Base-by-base conservation (phyloP, 2,113 vertebrate genomes). In the Sapayoa aenigma region DNA sequence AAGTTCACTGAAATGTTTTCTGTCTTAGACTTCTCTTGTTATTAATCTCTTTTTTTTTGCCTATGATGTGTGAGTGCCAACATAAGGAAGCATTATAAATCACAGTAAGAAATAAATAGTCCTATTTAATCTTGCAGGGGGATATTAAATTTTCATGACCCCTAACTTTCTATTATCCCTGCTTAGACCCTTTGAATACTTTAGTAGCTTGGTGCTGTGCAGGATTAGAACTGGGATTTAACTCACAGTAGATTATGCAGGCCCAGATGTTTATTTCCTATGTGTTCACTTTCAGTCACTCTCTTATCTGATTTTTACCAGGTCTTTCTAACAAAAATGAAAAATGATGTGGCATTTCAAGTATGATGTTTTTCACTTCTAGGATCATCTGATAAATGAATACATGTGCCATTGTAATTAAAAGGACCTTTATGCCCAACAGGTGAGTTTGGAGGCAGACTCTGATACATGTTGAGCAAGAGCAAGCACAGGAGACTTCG, bases 21-120 rank as follows among this genome's bases (percentile, higher is more conserved):
- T 81, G 35, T 75, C 28, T 86, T 52, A 83, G 30, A 69, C 12
- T 66, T 85, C 9, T 79, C 5, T 69, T 68, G 42, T 33, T 89
- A 76, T 33, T 79, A 55, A 72, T 78, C 4, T 76, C 13, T 52
- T 60, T 4, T 2, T 8, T 55, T 46, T 23, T 39, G 1, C 11
- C 15, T 71, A 5, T 81, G 39, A 63, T 50, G 5, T 63, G 46
- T 86, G 68, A 73, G 23, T 71, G 72, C 9, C 59, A 90, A 47
- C 39, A 41, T 31, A 63, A 76, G 14, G 39, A 21, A 90, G 2
- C 56, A 41, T 22, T 80, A 58, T 80, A 86, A 94, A 90, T 79
- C 85, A 84, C n/a, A 59, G 55, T 47, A 55, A 71, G 76, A 90
- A 93, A 92, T 41, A 92, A 96, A 86, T 56, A 86, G n/a, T 50